phyloP scores from a whole-genome alignment of 2,113 vertebrate species.

The Callospermophilus lateralis region DNA sequence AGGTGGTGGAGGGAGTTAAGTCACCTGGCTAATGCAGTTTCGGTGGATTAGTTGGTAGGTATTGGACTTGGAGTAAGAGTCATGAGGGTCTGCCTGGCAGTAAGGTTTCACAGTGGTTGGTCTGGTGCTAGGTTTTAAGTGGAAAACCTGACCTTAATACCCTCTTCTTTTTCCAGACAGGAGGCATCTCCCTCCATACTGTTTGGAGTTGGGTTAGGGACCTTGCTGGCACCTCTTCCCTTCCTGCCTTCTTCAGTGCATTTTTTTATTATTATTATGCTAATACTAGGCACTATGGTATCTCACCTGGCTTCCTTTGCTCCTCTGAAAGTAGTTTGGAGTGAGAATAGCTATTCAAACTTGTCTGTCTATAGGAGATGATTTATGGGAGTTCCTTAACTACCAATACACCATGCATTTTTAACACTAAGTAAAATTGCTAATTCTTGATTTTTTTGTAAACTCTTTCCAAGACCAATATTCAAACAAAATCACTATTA shows the following conservation, averaged over 20 bases:
- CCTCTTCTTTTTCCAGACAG: accelerated
- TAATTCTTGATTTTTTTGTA: neutral
- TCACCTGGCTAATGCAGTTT: neutral
- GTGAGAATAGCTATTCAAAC: neutral
- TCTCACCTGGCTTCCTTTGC: neutral
- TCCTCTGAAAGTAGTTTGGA: neutral
- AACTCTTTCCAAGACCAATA: neutral
- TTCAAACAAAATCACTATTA: neutral
- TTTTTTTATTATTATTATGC: neutral
- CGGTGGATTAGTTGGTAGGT: neutral
- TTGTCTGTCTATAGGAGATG: neutral
- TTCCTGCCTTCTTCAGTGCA: neutral
- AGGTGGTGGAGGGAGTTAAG: neutral
- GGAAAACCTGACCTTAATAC: neutral
- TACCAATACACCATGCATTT: neutral
- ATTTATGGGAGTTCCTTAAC: neutral
- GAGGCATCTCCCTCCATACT: neutral
- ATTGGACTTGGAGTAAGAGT: neutral
- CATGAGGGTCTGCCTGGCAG: neutral
- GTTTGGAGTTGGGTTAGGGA: neutral
- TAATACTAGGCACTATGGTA: neutral
- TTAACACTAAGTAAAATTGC: constrained; percentile 40
- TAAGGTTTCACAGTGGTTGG: neutral
- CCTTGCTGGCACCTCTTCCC: neutral
- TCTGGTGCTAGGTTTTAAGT: neutral